Evolutionary conservation across 2,797 vertebrate genomes (phyloP), one percentile per base, ranked within the genome.

Genomic region (Avahi laniger): DNA sequence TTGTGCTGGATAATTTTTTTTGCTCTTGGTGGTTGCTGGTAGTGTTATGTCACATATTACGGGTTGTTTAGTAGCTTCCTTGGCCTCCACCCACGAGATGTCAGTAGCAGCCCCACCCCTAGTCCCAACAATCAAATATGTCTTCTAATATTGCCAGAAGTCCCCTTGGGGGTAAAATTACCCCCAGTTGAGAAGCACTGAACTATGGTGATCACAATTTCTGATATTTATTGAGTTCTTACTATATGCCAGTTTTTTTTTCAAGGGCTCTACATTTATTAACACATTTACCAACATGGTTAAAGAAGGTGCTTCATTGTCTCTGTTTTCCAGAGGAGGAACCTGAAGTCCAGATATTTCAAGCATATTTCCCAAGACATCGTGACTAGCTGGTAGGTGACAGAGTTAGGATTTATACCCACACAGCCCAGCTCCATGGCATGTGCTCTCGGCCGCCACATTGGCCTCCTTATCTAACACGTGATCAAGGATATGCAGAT

Each of bases 401-500:
- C 30, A 38, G 12, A 30, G 17, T 4, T 38, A 48, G 35, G 83
- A 78, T 63, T n/a, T 33, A 3, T 33, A 50, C 17, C 22, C 48
- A 90, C 24, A 72, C 7, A 20, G 9, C 9, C 67, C n/a, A 78
- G 2, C 4, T 33, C 12, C 7, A 12, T 1, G 1, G 18, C 0
- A 4, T 1, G 0, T 4, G 17, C 8, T 20, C 26, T 54, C 4
- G 5, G 24, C 41, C 2, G 11, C 20, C 8, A 1, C 4, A 7
- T 1, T 35, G 15, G 4, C 30, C 38, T 48, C 61, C 33, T 43
- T 26, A 2, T 0, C 9, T 1, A 30, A 57, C 22, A 10, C 33
- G 3, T 1, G 12, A 4, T 2, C 5, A 7, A 0, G 4, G 5
- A 10, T 4, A 2, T 17, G 5, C 2, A 26, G 48, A 18, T 61